A percentile compares a stretch with the other conserved stretches of the same genome.
Evolutionary conservation across 2,888 invertebrate genomes (phyloP).

Genomic region (Muschampia plurimacula): DNA sequence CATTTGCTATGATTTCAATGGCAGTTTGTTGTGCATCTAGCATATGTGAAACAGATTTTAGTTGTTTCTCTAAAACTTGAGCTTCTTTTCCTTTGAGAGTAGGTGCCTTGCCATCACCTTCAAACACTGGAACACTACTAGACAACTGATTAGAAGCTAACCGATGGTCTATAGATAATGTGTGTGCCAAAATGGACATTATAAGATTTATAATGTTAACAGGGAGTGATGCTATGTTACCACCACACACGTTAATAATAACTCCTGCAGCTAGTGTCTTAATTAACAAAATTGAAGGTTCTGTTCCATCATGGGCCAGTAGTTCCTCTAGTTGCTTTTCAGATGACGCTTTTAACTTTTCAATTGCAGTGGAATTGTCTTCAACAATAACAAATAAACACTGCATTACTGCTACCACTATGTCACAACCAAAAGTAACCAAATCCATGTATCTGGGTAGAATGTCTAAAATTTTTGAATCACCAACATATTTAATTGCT

Average conservation of each 20-base stretch:
- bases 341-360: constrained; percentile 80
- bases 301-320: constrained; percentile 68
- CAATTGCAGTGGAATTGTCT: constrained; percentile 87
- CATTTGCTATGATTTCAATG: constrained; percentile 89
- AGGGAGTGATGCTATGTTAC: constrained; percentile 71
- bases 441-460: constrained; percentile 87
- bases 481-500: constrained; percentile 88
- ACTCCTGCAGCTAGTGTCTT: constrained; percentile 86
- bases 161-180: constrained; percentile 84
- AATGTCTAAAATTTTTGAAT: constrained; percentile 86
- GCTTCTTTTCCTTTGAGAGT: constrained; percentile 69
- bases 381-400: constrained; percentile 90
- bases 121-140: constrained; percentile 74
- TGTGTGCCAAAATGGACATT: constrained; percentile 78
- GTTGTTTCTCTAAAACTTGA: constrained; percentile 73
- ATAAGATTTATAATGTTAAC: constrained; percentile 78
- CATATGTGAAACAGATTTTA: constrained; percentile 81
- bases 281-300: constrained; percentile 76
- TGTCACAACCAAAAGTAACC: constrained; percentile 83
- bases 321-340: constrained; percentile 73
- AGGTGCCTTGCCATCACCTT: constrained; percentile 60
- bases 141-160: constrained; percentile 77
- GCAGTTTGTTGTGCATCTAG: constrained; percentile 89
- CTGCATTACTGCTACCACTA: constrained; percentile 86
- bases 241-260: constrained; percentile 81